These are phyloP conservation scores for Hapalemur alaotrensis DNA, from an alignment of 2,797 vertebrate genomes.

Conservation along the genomic window DNA sequence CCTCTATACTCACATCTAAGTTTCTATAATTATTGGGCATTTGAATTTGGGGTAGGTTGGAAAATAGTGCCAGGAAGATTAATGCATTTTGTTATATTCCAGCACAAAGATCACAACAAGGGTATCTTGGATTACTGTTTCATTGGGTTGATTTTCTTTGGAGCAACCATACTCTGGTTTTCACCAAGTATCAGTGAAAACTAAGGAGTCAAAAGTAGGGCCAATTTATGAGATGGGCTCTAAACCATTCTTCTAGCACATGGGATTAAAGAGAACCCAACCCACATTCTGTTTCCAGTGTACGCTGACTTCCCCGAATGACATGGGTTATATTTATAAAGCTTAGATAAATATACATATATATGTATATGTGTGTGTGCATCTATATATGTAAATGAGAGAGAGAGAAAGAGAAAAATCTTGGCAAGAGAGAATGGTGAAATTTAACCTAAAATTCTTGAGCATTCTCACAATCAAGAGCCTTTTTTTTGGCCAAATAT, in stretches of 20 bases:
- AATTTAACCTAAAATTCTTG: background rate
- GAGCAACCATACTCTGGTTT: background rate
- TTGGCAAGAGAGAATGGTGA: background rate
- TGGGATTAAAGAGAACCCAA: background rate
- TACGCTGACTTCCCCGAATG: background rate
- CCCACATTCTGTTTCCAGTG: background rate
- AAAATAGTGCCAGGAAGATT: background rate
- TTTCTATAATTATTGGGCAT: background rate
- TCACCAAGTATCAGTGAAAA: background rate
- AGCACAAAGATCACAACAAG: background rate
- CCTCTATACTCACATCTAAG: background rate
- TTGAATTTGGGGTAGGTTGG: background rate
- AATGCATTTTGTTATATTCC: background rate
- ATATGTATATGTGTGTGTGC: background rate
- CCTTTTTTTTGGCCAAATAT: background rate
- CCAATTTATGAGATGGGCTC: background rate
- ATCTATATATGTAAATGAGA: too few species aligned
- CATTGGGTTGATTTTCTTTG: background rate
- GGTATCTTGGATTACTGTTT: background rate
- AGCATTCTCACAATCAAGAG: background rate
- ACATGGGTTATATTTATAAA: background rate
- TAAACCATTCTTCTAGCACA: background rate
- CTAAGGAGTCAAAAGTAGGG: background rate
- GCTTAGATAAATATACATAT: background rate
- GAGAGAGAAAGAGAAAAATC: background rate